Conservation (phyloP, 2,888 invertebrate species). For the Watsonalla cultraria region DNA sequence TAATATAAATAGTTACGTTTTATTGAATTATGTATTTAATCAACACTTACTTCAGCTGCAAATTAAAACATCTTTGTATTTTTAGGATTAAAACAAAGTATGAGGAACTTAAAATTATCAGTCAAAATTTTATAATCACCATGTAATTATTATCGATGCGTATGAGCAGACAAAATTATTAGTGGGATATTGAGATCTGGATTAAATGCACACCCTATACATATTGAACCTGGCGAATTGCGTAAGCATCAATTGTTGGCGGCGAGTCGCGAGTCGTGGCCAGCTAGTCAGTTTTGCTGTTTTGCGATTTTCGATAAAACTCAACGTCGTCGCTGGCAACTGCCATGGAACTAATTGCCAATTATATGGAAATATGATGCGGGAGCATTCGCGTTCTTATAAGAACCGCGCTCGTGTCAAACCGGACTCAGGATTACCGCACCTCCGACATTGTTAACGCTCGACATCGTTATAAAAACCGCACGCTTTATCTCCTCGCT, state of each 20-base stretch:
- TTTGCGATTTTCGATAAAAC: constrained; percentile 45
- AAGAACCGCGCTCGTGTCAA: neutral
- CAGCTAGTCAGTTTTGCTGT: constrained; percentile 45
- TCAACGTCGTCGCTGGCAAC: constrained; percentile 51
- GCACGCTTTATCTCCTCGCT: neutral
- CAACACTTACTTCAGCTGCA: too few species aligned
- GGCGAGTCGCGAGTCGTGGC: constrained; percentile 34
- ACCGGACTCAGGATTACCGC: constrained; percentile 2
- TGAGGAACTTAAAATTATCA: too few species aligned
- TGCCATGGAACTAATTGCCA: constrained; percentile 51
- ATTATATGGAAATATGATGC: constrained; percentile 26
- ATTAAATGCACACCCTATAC: constrained; percentile 15
- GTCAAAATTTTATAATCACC: too few species aligned
- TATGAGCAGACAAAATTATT: too few species aligned
- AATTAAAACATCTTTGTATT: too few species aligned
- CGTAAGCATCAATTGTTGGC: constrained; percentile 57
- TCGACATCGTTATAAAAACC: constrained; percentile 1
- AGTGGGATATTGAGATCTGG: constrained; percentile 12
- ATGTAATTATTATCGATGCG: too few species aligned
- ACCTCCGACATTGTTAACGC: neutral
- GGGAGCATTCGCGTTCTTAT: neutral
- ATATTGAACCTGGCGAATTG: constrained; percentile 56
- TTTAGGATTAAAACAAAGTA: too few species aligned
- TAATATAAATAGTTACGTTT: too few species aligned
- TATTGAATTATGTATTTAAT: too few species aligned